Base-by-base conservation (phyloP, 2,113 vertebrate species). In the Crypturellus undulatus region DNA sequence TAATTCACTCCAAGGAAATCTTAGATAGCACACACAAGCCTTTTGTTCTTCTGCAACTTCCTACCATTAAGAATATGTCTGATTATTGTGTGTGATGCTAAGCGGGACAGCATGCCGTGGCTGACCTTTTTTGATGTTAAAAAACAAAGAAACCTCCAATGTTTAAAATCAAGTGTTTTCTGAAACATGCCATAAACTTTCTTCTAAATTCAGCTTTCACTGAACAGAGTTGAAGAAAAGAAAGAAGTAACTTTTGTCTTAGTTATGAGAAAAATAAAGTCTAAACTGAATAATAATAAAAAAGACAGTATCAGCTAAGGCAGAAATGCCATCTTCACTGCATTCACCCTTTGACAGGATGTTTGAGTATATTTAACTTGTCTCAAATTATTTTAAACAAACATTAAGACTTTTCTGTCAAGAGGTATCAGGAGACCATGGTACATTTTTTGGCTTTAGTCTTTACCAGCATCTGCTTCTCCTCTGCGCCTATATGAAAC, bases 1-100 rank as follows among this genome's bases (percentile, higher is more conserved):
- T 87, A 94, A 96, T 96, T 97, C 91, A 87, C 49, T 89, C 89
- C 71, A 89, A 94, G 87, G 93, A 91, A 89, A 96, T 95, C 79
- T 95, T 96, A 94, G 93, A 95, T 56, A 97, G 84, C 60, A 92
- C 62, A 95, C 89, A 89, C 84, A 92, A 18, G 90, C 77, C 93
- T 94, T 96, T 94, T 90, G 94, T 96, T 97, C 87, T 85, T 79
- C 51, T 87, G 65, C 72, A 86, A 43, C 62, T 90, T 95, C 77
- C 84, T 49, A 78, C 56, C 75, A n/a, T 91, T 59, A 92, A 92
- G 79, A 89, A 92, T 92, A 60, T 15, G 78, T 84, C 94, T 82
- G 92, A 78, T 92, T 94, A 77, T 90, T 92, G 58, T 80, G 40
- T 72, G 56, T 64, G 84, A 96, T 72, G 89, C 83, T 88, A 86